Evolutionary conservation across 2,797 vertebrate genomes (phyloP).

Genomic region (Allobates femoralis): DNA sequence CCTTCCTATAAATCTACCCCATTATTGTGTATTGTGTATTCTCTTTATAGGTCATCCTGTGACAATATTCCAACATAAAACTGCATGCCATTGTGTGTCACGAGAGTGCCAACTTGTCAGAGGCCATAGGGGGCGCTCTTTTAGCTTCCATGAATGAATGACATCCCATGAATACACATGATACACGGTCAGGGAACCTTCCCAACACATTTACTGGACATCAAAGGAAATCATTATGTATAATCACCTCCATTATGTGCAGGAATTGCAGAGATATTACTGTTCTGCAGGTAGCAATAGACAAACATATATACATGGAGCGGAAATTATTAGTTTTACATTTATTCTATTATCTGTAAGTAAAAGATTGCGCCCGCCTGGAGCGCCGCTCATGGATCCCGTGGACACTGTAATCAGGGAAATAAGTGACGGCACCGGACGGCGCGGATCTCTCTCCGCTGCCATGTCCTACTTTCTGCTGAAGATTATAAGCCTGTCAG

Average conservation of each 20-base stretch:
- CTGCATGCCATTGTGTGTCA: no score
- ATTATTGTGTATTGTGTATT: no score
- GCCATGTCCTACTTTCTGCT: neutral
- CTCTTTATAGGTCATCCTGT: no score
- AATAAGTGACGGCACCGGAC: neutral
- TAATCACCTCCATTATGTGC: neutral
- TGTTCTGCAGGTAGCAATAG: neutral
- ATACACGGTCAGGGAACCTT: neutral
- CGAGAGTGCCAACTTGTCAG: no score
- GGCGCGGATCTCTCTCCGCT: neutral
- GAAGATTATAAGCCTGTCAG: slow-evolving; percentile 32
- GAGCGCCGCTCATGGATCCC: neutral
- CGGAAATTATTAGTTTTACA: neutral
- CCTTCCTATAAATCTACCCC: no score
- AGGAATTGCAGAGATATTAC: neutral
- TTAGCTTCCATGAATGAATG: no score
- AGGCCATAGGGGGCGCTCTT: no score
- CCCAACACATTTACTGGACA: neutral
- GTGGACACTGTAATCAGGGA: neutral
- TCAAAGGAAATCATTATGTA: neutral
- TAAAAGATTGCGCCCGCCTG: neutral
- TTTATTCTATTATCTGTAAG: neutral
- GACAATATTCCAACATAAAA: no score
- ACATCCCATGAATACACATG: neutral
- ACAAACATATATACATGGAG: neutral